Base-by-base conservation (phyloP, 2,888 invertebrate genomes). In the Podabrus alpinus region DNA sequence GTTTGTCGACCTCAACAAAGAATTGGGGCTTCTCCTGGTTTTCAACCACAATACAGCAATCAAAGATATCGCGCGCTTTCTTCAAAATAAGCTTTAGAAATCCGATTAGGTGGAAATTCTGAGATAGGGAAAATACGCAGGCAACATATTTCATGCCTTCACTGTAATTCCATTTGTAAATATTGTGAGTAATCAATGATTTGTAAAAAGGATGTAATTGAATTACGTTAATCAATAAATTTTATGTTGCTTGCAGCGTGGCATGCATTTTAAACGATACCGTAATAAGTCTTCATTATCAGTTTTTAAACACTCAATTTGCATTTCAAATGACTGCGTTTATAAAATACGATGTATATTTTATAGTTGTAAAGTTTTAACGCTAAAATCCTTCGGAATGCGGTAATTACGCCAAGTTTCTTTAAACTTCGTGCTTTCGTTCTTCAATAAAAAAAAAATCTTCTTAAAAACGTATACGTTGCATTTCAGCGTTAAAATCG, bases 1-100 rank as follows among this genome's bases (percentile, higher is more conserved):
- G 69, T 73, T 73, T 73, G 73, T 73, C 68, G 73, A 73, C 69
- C 73, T 59, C 15, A 15, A 62, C 17, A 61, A 59, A 68, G 72
- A 59, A 60, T 71, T 60, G 71, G 69, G 73, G 73, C 69, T 73
- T 73, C 73, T 72, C 59, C 19, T 69, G 59, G 62, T 19, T 45
- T 45, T 62, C 45, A 45, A n/a, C 70, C 70, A 74, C 74, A 74
- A 74, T 74, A 21, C 74, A 15, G 70, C 74, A 74, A 74, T 74
- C 74, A 74, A 67, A 70, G 70, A 71, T 74, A 24, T 66, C 45
- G 45, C 45, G n/a, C n/a, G 45, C 45, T n/a, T 45, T 45, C 45
- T 45, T 45, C 45, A 60, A 71, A 74, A 74, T 71, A 71, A 74
- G 74, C 74, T 45, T 25, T 66, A 59, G 70, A 74, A 70, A 74